Evolutionary conservation across 2,113 vertebrate species (phyloP).

Genomic region (Paraplagusia blochii): DNA sequence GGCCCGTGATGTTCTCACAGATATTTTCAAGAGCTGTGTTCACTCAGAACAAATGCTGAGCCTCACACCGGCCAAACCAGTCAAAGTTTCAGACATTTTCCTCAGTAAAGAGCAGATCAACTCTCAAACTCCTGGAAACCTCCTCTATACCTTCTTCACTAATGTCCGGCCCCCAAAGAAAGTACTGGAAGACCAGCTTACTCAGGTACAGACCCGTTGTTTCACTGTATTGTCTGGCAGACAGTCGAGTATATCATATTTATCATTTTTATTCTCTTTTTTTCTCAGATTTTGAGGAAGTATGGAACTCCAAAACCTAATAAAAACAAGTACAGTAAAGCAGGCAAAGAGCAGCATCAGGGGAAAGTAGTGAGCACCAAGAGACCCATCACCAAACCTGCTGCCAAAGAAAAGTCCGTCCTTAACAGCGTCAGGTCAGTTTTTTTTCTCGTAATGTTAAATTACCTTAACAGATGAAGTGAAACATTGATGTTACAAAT

Average conservation of each 20-base stretch:
- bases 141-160: constrained; percentile 93
- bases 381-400: constrained; percentile 88
- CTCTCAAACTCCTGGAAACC: constrained; percentile 91
- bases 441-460: not conserved
- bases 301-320: constrained; percentile 90
- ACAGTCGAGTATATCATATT: not conserved
- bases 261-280: constrained; percentile 2
- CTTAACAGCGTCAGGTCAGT: constrained; percentile 91
- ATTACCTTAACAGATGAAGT: too few species aligned
- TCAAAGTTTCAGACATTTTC: constrained; percentile 93
- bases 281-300: constrained; percentile 87
- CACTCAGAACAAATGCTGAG: constrained; percentile 94
- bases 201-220: constrained; percentile 79
- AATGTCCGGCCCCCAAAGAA: constrained; percentile 93
- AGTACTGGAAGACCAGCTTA: constrained; percentile 93
- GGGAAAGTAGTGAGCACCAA: constrained; percentile 97
- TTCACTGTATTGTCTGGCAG: not conserved
- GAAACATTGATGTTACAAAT: too few species aligned
- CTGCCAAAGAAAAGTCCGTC: constrained; percentile 89
- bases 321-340: constrained; percentile 95
- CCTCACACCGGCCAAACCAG: constrained; percentile 86
- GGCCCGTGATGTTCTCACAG: constrained; percentile 89
- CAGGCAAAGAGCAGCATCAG: constrained; percentile 92
- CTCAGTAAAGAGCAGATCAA: constrained; percentile 98
- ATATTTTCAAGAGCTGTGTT: constrained; percentile 95